Evolutionary conservation across 1,140 invertebrate species (phyloP).

Genomic region (Sitophilus oryzae): DNA sequence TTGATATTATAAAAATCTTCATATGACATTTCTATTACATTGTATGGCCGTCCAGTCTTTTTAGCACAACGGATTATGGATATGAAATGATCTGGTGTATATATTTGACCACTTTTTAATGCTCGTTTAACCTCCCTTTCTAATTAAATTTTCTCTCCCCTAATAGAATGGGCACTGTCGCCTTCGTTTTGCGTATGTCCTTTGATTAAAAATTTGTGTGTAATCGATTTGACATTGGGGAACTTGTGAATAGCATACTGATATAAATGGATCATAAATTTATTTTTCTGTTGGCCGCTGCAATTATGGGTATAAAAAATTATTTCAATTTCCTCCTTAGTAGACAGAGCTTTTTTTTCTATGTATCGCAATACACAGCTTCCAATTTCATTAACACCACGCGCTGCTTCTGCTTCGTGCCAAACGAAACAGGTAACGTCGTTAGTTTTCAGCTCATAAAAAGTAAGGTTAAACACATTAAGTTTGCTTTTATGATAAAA

Average conservation of each 20-base stretch:
- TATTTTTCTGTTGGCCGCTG: not conserved
- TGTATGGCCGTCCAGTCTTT: no score
- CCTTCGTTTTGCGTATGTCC: slow-evolving; percentile 29
- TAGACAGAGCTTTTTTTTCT: not conserved
- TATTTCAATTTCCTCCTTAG: not conserved
- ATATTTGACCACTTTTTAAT: no score
- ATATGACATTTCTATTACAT: no score
- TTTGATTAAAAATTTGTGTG: not conserved
- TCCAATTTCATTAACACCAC: slow-evolving; percentile 32
- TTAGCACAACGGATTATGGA: no score
- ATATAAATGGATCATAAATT: not conserved
- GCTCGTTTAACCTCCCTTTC: slow-evolving; percentile 37
- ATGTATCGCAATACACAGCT: slow-evolving; percentile 30
- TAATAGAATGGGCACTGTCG: slow-evolving; percentile 40
- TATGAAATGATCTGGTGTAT: no score
- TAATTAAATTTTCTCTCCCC: no score
- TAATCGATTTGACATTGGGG: not conserved
- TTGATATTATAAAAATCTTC: no score
- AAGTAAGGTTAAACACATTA: slow-evolving; percentile 28
- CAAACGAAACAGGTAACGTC: slow-evolving; percentile 30
- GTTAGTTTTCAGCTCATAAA: slow-evolving; percentile 28
- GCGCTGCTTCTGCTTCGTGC: slow-evolving; percentile 28
- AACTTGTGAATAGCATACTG: not conserved
- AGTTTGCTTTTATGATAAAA: slow-evolving; percentile 40
- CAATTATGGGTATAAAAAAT: not conserved